These are phyloP conservation scores for Zaprionus lachaisei DNA, from an alignment of 1,140 invertebrate genomes.

Conservation along the genomic window DNA sequence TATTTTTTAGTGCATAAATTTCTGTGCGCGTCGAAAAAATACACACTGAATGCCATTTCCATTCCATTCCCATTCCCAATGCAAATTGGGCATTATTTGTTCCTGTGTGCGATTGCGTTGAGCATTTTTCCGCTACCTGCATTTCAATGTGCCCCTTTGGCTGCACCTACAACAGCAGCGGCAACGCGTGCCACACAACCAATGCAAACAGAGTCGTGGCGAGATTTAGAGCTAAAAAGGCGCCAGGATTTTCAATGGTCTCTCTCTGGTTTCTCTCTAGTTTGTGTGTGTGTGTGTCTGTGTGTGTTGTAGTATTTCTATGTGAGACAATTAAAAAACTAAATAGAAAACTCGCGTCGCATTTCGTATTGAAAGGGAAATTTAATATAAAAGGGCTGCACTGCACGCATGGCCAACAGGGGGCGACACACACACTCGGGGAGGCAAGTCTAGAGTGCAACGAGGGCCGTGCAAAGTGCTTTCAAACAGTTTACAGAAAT, in stretches of 20 bases:
- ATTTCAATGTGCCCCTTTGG: constrained; percentile 68
- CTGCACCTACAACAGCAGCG: constrained; percentile 20
- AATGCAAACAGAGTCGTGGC: constrained; percentile 47
- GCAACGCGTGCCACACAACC: constrained; percentile 28
- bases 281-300: constrained; percentile 15
- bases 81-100: constrained; percentile 82
- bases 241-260: constrained; percentile 68
- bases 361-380: constrained; percentile 76
- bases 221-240: constrained; percentile 64
- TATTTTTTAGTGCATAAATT: constrained; percentile 64
- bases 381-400: constrained; percentile 60
- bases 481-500: constrained; percentile 25
- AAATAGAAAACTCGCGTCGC: constrained; percentile 65
- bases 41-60: constrained; percentile 31
- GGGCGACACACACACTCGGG: constrained; percentile 28
- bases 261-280: background rate
- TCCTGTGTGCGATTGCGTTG: constrained; percentile 63
- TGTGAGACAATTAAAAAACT: constrained; percentile 82
- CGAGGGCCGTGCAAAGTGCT: constrained; percentile 19
- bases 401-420: constrained; percentile 58
- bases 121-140: constrained; percentile 78
- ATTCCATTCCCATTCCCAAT: constrained; percentile 48
- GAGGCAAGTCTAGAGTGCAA: background rate
- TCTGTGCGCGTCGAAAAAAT: constrained; percentile 27
- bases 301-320: constrained; percentile 61